Conservation (phyloP, 2,797 vertebrate species). For the Dicrostonyx torquatus region DNA sequence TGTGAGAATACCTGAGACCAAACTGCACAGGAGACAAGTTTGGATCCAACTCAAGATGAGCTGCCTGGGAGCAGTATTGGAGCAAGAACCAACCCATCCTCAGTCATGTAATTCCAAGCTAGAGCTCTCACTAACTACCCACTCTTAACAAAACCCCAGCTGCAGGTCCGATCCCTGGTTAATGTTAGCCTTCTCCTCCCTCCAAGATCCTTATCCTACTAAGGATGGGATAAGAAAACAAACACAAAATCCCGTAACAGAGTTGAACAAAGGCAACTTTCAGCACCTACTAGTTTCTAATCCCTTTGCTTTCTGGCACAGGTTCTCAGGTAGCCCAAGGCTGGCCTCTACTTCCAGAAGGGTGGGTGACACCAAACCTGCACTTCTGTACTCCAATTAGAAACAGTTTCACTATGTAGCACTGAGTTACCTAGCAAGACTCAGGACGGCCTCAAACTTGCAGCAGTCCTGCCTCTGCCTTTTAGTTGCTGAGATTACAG, state of each 20-base stretch:
- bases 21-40: neutral
- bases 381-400: neutral
- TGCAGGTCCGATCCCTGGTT: neutral
- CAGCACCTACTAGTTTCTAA: neutral
- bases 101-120: neutral
- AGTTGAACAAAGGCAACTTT: neutral
- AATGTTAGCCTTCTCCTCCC: neutral
- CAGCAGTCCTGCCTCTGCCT: neutral
- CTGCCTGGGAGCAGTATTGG: neutral
- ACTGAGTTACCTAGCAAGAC: neutral
- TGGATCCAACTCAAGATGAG: neutral
- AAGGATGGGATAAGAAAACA: neutral
- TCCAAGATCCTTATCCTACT: neutral
- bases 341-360: neutral
- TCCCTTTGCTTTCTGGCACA: neutral
- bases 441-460: neutral
- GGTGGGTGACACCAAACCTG: neutral
- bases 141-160: neutral
- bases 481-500: neutral
- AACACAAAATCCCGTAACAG: neutral
- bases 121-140: neutral
- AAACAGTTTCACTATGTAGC: too few relatives aligned
- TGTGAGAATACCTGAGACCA: neutral
- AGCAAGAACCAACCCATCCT: conserved; percentile 11
- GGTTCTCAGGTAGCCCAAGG: neutral